Evolutionary conservation across 2,113 vertebrate genomes (phyloP).

Genomic region (Columba livia): DNA sequence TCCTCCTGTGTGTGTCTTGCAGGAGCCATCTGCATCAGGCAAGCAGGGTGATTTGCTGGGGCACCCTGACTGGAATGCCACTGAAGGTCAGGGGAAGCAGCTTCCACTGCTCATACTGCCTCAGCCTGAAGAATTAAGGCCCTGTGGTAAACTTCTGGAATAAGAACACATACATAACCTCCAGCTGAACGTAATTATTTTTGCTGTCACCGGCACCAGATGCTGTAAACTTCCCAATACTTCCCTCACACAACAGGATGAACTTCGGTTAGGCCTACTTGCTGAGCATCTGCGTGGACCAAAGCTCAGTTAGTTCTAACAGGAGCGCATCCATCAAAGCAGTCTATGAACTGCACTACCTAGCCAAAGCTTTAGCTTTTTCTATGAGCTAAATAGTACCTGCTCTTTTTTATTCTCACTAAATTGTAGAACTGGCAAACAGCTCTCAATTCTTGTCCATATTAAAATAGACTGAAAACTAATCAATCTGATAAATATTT

Average conservation of each 20-base stretch:
- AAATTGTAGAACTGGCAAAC: background rate
- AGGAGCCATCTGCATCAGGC: background rate
- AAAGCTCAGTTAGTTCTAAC: background rate
- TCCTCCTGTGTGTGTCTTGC: background rate
- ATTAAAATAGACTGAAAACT: background rate
- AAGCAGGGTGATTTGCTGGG: background rate
- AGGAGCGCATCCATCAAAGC: background rate
- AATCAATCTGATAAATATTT: conserved; percentile 32
- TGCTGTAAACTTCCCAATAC: background rate
- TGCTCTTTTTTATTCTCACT: background rate
- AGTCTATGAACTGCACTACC: background rate
- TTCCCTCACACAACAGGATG: background rate
- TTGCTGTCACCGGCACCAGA: background rate
- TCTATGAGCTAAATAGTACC: background rate
- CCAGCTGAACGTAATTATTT: background rate
- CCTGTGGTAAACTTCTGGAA: background rate
- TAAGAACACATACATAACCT: background rate
- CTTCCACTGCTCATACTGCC: background rate
- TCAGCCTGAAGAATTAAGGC: background rate
- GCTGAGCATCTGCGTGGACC: background rate
- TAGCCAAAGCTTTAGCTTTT: background rate
- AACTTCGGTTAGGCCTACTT: background rate
- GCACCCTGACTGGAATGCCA: background rate
- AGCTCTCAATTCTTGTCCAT: background rate
- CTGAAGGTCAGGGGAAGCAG: background rate